Conservation (phyloP, 2,888 invertebrate genomes). For the Caenorhabditis parvicauda region DNA sequence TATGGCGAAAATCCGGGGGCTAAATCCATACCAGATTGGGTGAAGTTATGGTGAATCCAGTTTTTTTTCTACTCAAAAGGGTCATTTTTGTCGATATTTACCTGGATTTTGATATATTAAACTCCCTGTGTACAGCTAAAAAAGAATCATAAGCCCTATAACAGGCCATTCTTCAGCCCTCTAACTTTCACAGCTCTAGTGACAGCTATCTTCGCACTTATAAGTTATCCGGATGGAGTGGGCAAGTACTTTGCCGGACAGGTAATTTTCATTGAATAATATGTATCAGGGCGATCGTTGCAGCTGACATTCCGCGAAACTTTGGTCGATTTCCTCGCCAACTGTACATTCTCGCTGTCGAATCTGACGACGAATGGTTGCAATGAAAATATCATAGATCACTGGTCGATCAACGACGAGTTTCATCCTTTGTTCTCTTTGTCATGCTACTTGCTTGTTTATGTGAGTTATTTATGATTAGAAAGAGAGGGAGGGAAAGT, state of each 20-base stretch:
- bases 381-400: slow-evolving; percentile 27
- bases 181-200: slow-evolving; percentile 30
- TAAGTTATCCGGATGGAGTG: slow-evolving; percentile 85
- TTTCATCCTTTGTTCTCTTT: slow-evolving; percentile 32
- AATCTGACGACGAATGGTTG: slow-evolving; percentile 31
- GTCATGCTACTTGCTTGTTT: slow-evolving; percentile 25
- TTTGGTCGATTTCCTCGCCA: slow-evolving; percentile 43
- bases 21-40: neutral
- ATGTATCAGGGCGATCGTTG: neutral
- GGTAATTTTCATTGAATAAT: slow-evolving; percentile 33
- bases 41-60: neutral
- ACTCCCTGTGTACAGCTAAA: too few species aligned
- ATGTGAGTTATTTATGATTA: slow-evolving; percentile 18
- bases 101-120: too few species aligned
- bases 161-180: slow-evolving; percentile 19
- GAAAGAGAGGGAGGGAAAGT: too few species aligned
- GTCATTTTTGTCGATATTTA: too few species aligned
- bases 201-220: slow-evolving; percentile 51
- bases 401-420: slow-evolving; percentile 29
- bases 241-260: slow-evolving; percentile 75
- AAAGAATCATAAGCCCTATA: too few species aligned
- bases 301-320: slow-evolving; percentile 48
- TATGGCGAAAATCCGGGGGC: too few species aligned
- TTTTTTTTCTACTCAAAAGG: too few species aligned
- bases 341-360: slow-evolving; percentile 41